phyloP scores from a whole-genome alignment of 1,140 invertebrate genomes.

The Pseudoatta argentina region DNA sequence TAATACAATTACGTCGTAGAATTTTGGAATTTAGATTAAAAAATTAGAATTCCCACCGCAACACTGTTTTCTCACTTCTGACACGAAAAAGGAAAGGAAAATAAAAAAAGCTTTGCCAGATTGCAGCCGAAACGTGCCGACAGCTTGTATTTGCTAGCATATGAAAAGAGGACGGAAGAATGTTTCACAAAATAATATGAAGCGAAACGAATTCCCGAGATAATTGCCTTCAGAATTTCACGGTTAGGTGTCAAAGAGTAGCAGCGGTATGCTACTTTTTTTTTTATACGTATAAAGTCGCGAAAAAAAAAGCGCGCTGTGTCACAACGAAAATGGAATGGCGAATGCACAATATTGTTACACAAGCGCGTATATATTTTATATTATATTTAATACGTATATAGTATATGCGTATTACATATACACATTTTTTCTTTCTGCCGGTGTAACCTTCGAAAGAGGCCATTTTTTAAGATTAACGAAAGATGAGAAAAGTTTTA shows the following conservation, averaged over 20 bases:
- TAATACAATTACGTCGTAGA: background rate
- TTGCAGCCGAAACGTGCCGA: constrained; percentile 9
- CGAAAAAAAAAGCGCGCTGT: background rate
- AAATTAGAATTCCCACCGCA: constrained; percentile 28
- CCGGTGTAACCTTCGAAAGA: constrained; percentile 61
- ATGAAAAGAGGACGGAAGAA: constrained; percentile 7
- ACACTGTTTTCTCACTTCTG: constrained; percentile 1
- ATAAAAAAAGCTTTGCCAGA: background rate
- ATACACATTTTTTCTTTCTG: constrained; percentile 1
- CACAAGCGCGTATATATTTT: background rate
- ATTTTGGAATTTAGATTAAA: constrained; percentile 63
- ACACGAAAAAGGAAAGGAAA: background rate
- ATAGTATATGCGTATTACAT: background rate
- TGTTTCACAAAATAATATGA: constrained; percentile 61
- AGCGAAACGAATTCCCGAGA: constrained; percentile 58
- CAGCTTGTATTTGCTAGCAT: background rate
- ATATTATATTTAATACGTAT: too few species aligned
- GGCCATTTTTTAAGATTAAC: constrained; percentile 84
- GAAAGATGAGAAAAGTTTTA: constrained; percentile 85
- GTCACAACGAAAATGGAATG: constrained; percentile 7
- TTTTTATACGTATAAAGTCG: background rate
- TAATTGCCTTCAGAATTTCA: constrained; percentile 72
- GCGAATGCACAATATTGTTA: background rate
- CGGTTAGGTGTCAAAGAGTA: constrained; percentile 1
- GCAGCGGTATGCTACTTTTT: background rate